phyloP scores from a whole-genome alignment of 2,113 vertebrate genomes.

The Ictalurus furcatus region DNA sequence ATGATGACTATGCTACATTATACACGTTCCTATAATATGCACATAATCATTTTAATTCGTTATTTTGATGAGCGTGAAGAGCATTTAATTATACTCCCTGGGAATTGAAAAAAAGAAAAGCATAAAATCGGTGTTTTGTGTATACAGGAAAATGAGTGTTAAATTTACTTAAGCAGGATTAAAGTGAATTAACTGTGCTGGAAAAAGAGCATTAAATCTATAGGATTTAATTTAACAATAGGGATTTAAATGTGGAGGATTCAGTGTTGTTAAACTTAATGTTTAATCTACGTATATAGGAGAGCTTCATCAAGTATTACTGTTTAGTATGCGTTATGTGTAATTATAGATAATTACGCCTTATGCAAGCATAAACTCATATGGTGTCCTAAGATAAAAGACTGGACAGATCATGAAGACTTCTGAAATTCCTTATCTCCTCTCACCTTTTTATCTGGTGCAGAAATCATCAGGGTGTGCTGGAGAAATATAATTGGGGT shows the following conservation, averaged over 20 bases:
- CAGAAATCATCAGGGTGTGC: neutral
- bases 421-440: neutral
- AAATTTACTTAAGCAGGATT: neutral
- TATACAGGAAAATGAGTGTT: neutral
- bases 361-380: neutral
- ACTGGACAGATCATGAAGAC: neutral
- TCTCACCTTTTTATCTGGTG: neutral
- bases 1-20: neutral
- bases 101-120: neutral
- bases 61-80: neutral
- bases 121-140: neutral
- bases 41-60: neutral
- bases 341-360: constrained; percentile 8
- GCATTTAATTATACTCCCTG: neutral
- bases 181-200: neutral
- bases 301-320: neutral
- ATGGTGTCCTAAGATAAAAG: neutral
- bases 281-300: neutral
- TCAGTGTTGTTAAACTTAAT: neutral
- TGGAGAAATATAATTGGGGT: neutral
- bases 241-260: neutral
- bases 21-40: neutral
- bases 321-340: neutral
- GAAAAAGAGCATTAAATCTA: neutral
- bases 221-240: neutral